Evolutionary conservation across 2,888 invertebrate genomes (phyloP), one percentile per base, ranked within the genome.

Genomic region (Aspidiotus destructor): DNA sequence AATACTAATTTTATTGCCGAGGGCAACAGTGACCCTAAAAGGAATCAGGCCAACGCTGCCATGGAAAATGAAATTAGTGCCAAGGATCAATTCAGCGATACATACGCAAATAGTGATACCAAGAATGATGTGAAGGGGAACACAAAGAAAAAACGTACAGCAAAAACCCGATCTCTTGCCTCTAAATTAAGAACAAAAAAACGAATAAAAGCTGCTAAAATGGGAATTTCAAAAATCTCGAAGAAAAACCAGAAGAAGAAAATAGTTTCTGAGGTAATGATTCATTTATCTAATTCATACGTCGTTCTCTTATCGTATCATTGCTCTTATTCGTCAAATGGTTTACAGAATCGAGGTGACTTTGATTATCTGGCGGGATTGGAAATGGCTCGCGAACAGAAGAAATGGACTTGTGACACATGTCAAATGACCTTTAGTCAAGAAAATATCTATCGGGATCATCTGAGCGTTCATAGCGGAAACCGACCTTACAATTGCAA

Each of bases 401-500:
- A 65, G 44, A 41, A 41, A 1, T 28, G 17, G 11, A n/a, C 2
- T n/a, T 67, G 67, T 11, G 60, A 7, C 13, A 58, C 58, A 17
- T 67, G 67, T 15, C 13, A 40, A 9, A 58, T 44, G 44, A 40
- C 58, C n/a, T 67, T 67, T 40, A 57, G 48, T 5, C 58, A 48
- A 48, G 48, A 60, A 10, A 9, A 60, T 3, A 58, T 60, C 10
- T 67, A 60, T n/a, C 58, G 60, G 57, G 67, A 67, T 7, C 67
- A 67, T 41, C 10, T 67, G 41, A 67, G 60, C 17, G 52, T 67
- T 60, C 67, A 67, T 16, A 52, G 58, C 0, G 67, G 67, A 1
- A 60, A 67, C 8, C 67, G 67, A 28, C 67, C 67, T 2, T 60
- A 48, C 48, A 44, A 28, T 8, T 67, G 67, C 15, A 67, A 67